Conservation (phyloP, 2,888 invertebrate genomes). For the Brenthis hecate region DNA sequence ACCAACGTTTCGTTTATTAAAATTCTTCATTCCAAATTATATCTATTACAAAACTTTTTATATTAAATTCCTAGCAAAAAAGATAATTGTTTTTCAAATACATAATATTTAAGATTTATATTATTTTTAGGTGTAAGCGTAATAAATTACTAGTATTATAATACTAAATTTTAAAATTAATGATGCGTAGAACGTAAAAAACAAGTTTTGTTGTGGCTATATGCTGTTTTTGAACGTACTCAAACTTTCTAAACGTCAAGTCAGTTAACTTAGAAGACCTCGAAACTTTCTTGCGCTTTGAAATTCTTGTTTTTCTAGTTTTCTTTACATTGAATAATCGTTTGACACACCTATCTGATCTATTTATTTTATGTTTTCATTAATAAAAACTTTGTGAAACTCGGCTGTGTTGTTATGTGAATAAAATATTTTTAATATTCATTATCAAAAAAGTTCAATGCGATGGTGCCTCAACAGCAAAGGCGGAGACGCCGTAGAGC, state of each 20-base stretch:
- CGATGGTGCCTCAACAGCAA: constrained; percentile 78
- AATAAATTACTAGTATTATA: background rate
- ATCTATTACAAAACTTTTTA: too few species aligned
- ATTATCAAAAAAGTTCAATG: constrained; percentile 44
- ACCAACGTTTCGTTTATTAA: background rate
- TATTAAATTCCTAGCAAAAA: too few species aligned
- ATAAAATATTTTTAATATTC: background rate
- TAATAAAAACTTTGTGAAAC: constrained; percentile 6
- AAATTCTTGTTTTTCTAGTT: constrained; percentile 74
- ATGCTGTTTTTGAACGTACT: constrained; percentile 52
- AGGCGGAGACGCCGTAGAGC: constrained; percentile 71
- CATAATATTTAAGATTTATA: background rate
- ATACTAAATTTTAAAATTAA: background rate
- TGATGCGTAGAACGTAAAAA: constrained; percentile 40
- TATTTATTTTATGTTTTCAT: constrained; percentile 18
- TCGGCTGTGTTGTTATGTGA: constrained; percentile 13
- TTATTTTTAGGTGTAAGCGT: background rate
- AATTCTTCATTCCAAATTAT: background rate
- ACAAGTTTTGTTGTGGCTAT: constrained; percentile 42
- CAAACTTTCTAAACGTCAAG: constrained; percentile 72
- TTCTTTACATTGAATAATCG: constrained; percentile 45
- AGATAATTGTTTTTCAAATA: too few species aligned
- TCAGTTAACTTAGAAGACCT: constrained; percentile 60
- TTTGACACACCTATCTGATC: constrained; percentile 23
- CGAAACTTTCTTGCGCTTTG: constrained; percentile 64